phyloP scores from a whole-genome alignment of 2,888 invertebrate species.

The Drosophila eohydei region DNA sequence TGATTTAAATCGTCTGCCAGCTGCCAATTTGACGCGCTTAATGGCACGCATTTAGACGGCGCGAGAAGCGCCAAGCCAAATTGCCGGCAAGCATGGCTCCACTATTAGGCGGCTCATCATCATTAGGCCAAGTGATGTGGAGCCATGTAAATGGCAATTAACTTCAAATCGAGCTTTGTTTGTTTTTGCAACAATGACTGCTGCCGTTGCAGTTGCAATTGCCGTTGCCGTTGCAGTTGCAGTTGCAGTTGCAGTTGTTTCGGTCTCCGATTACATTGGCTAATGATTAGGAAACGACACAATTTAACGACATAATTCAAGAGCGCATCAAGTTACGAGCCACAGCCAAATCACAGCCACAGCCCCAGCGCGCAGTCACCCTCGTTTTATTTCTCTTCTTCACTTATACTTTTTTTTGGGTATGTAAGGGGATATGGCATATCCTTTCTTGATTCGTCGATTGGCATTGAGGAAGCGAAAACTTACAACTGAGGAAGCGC shows the following conservation, averaged over 20 bases:
- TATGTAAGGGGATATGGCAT: constrained; percentile 79
- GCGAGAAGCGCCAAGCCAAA: constrained; percentile 51
- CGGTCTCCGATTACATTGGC: constrained; percentile 64
- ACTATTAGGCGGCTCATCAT: constrained; percentile 70
- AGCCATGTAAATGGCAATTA: constrained; percentile 26
- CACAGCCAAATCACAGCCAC: constrained; percentile 33
- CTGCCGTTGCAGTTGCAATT: constrained; percentile 22
- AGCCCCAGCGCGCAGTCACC: constrained; percentile 1
- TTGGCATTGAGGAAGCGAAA: constrained; percentile 78
- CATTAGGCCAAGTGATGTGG: constrained; percentile 52
- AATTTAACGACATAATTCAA: constrained; percentile 80
- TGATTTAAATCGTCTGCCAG: constrained; percentile 75
- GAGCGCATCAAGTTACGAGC: constrained; percentile 74
- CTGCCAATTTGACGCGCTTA: constrained; percentile 76
- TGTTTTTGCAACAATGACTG: constrained; percentile 40
- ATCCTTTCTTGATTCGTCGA: constrained; percentile 72
- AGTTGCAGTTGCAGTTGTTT: constrained; percentile 11
- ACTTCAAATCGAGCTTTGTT: constrained; percentile 50
- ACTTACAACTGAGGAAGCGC: constrained; percentile 83
- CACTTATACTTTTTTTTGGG: not conserved
- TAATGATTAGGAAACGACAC: constrained; percentile 79
- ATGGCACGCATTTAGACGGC: constrained; percentile 57
- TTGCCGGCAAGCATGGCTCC: constrained; percentile 37
- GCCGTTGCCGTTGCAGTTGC: constrained; percentile 23
- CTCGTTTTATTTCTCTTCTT: not conserved